Percentiles rank a stretch among this genome's conserved stretches.
These are phyloP conservation scores for Tokudaia tokunoshimensis DNA, from an alignment of 2,797 vertebrate genomes.

Conservation along the genomic window DNA sequence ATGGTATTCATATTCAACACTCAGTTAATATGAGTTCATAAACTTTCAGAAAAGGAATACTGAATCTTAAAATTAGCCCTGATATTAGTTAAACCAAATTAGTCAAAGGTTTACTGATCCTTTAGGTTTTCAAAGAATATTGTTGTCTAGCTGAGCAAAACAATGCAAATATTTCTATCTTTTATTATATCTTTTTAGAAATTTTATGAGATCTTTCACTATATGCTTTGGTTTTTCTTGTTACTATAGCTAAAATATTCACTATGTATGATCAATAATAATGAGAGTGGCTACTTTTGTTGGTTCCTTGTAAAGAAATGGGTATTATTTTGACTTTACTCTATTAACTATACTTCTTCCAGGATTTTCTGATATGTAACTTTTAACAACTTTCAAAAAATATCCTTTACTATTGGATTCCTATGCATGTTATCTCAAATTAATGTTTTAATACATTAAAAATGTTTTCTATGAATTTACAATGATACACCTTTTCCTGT, in stretches of 20 bases:
- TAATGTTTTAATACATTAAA: too few species aligned
- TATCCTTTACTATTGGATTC: not conserved
- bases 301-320: not conserved
- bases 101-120: not conserved
- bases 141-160: not conserved
- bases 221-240: not conserved
- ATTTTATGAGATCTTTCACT: not conserved
- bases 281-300: not conserved
- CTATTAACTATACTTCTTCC: not conserved
- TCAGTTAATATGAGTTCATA: not conserved
- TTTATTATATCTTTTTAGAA: not conserved
- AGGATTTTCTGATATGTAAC: not conserved
- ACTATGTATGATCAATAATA: not conserved
- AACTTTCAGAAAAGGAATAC: not conserved
- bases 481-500: not conserved
- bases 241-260: not conserved
- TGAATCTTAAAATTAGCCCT: conserved; percentile 5
- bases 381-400: not conserved
- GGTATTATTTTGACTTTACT: not conserved
- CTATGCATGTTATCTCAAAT: not conserved
- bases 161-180: not conserved
- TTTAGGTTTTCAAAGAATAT: not conserved
- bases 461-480: not conserved
- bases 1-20: not conserved
- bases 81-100: not conserved